Base-by-base conservation (phyloP, 2,888 invertebrate species). In the Chymomyza procnemis region DNA sequence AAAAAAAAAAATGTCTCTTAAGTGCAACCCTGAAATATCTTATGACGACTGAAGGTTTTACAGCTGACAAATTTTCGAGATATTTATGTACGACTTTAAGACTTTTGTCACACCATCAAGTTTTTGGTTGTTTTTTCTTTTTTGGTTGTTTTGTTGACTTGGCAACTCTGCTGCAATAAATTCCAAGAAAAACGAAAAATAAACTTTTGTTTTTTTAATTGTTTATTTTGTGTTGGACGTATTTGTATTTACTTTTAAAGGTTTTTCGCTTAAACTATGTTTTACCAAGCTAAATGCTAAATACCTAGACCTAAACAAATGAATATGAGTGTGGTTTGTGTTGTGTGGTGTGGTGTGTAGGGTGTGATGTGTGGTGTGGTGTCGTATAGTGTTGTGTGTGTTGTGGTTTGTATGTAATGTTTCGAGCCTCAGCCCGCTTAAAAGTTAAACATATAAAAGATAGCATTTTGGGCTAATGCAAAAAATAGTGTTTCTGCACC, bases 241-340 rank as follows among this genome's bases (percentile, higher is more conserved):
- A 18, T 48, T 21, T 60, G 19, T 41, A 57, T 58, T 62, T 66
- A 66, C 48, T 50, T 50, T 60, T 64, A 64, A 73, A 60, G 66
- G 34, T 64, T 12, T 34, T 46, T 21, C 12, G 59, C 71, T 77
- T 81, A 86, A 81, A 73, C 71, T 80, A 86, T 72, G 61, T 69
- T 69, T 76, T 85, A 81, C 79, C 84, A 59, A 57, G 60, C 72
- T 78, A 80, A 57, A 63, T 74, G 69, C 85, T 81, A 81, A 74
- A 83, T 80, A 82, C 81, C 86, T 82, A 82, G 79, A 82, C 81
- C 81, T 82, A 82, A 69, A 79, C 68, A 81, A 86, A 86, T 86
- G 81, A 73, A 70, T 68, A 80, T 30, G 59, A 22, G 30, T 58
- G 22, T 26, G 41, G 56, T 60, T 19, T 50, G 41, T 52, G 50